Base-by-base conservation (phyloP, 2,797 vertebrate species). In the Champsocephalus gunnari region DNA sequence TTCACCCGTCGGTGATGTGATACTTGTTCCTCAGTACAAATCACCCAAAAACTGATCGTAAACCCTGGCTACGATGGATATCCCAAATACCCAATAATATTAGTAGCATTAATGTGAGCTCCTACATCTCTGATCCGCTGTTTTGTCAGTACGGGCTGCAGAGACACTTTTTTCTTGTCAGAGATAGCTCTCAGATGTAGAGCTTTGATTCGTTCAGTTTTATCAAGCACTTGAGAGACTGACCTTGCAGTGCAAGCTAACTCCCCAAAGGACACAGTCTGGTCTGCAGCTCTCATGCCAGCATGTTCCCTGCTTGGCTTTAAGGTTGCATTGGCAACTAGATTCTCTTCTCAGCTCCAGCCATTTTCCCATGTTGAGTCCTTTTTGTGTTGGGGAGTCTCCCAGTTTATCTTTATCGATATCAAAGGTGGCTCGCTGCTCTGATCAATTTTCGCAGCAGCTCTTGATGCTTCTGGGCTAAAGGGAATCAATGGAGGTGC, bases 361-460 rank as follows among this genome's bases (percentile, higher is more conserved):
- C 58, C 69, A 58, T 86, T 86, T 85, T 77, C 70, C 13, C 62
- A 80, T 83, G 76, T 86, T 62, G 63, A 75, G 58, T 73, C 71
- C 57, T 80, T 68, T 69, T 44, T 77, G 72, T 88, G 67, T 73
- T 83, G 32, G 70, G 76, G 82, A 87, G 76, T 81, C 78, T 72
- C 74, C 63, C 56, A 71, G 77, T 91, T 89, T 81, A 85, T 89
- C 81, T 82, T 77, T 77, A 87, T 93, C 77, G 45, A 93, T 92
- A 92, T 89, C 75, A 88, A 88, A 89, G 87, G 88, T 88, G 86
- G 73, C 92, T 93, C 76, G 82, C 44, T 83, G 75, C 82, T 79
- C 87, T 85, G 82, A 92, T 94, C 92, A 89, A 92, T 94, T 89
- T 89, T 88, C 78, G 71, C 85, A 84, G 77, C 75, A 76, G 79